These are phyloP conservation scores for Romanogobio albipinnatus DNA, from an alignment of 2,113 vertebrate genomes.

Conservation along the genomic window DNA sequence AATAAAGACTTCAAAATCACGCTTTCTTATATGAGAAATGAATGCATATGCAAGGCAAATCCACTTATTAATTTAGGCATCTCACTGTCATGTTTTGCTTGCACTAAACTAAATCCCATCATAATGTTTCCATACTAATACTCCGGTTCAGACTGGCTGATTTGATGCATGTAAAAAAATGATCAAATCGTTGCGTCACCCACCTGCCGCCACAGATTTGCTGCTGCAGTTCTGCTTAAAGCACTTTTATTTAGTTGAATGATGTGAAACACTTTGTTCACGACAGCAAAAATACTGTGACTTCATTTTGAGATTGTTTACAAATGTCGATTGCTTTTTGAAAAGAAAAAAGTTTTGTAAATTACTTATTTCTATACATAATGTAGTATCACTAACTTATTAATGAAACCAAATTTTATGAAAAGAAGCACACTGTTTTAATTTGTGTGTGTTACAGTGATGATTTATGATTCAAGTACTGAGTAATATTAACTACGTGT, in stretches of 20 bases:
- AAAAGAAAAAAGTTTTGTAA: neutral
- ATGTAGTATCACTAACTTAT: neutral
- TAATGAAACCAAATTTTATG: conserved; percentile 6
- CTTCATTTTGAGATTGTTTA: neutral
- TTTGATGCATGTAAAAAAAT: neutral
- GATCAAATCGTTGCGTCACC: neutral
- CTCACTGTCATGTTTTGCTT: neutral
- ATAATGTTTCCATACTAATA: neutral
- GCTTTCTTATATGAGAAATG: neutral
- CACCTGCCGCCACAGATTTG: neutral
- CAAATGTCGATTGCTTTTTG: neutral
- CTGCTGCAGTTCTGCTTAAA: neutral
- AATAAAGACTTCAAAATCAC: no score
- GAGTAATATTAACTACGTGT: no score
- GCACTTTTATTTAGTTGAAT: neutral
- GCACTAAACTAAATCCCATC: neutral
- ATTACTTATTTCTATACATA: neutral
- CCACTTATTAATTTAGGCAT: neutral
- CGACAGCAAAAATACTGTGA: neutral
- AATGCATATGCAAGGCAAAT: neutral
- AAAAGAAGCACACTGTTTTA: neutral
- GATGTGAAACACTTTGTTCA: neutral
- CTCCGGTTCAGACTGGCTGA: neutral
- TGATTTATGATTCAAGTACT: no score
- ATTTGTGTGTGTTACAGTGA: no score